These are phyloP conservation scores for Drosophila falleni DNA, from an alignment of 2,888 invertebrate species.

Conservation along the genomic window DNA sequence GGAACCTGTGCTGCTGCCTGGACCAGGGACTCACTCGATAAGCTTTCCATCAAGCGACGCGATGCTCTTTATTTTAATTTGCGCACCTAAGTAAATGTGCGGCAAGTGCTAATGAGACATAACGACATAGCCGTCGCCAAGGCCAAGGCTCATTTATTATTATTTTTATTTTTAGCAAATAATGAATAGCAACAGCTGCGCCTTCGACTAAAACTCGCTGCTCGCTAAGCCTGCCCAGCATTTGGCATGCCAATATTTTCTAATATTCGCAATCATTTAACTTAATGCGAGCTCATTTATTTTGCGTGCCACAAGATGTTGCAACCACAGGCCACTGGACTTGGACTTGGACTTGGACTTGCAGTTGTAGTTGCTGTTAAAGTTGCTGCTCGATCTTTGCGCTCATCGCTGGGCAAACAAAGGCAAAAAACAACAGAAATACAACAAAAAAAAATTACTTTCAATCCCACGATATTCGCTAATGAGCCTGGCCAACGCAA, in stretches of 20 bases:
- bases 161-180: constrained; percentile 25
- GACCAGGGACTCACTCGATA: constrained; percentile 22
- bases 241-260: constrained; percentile 75
- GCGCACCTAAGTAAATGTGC: constrained; percentile 64
- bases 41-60: constrained; percentile 50
- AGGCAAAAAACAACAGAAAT: constrained; percentile 22
- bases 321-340: constrained; percentile 12
- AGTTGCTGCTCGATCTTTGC: constrained; percentile 28
- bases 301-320: constrained; percentile 56
- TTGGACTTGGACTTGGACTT: constrained; percentile 1
- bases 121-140: constrained; percentile 72
- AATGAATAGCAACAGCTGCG: constrained; percentile 16
- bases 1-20: constrained; percentile 7
- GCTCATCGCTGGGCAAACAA: constrained; percentile 66
- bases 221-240: constrained; percentile 44
- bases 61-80: constrained; percentile 76
- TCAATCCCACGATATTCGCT: constrained; percentile 74
- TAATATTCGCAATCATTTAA: constrained; percentile 79
- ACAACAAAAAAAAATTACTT: constrained; percentile 31
- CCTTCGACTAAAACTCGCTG: too few relatives aligned
- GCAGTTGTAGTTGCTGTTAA: neutral
- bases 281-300: constrained; percentile 75
- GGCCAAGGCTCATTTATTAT: constrained; percentile 71
- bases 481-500: constrained; percentile 75
- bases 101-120: constrained; percentile 76